Evolutionary conservation across 2,797 vertebrate genomes (phyloP).

Genomic region (Hyperoplus lanceolatus): DNA sequence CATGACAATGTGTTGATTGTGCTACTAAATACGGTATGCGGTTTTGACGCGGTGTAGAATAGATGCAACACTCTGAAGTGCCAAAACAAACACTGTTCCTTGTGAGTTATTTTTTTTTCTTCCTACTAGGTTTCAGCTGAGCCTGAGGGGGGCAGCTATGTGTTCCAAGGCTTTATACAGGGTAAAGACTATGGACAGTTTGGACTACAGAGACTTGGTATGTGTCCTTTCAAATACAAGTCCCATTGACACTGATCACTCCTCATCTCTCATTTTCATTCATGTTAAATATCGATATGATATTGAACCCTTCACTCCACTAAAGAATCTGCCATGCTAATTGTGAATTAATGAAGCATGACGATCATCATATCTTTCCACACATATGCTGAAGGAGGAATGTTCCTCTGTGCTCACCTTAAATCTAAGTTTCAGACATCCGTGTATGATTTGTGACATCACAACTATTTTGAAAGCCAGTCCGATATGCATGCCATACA

Average conservation of each 20-base stretch:
- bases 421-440: not conserved
- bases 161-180: constrained; percentile 97
- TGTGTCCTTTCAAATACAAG: constrained; percentile 36
- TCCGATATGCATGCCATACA: not conserved
- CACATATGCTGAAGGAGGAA: not conserved
- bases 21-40: constrained; percentile 45
- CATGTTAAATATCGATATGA: not conserved
- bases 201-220: constrained; percentile 96
- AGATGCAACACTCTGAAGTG: constrained; percentile 21
- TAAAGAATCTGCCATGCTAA: not conserved
- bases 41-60: constrained; percentile 41
- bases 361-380: not conserved
- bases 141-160: constrained; percentile 94
- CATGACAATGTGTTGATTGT: constrained; percentile 40
- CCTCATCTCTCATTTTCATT: constrained; percentile 2
- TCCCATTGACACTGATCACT: constrained; percentile 6
- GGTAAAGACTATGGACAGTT: constrained; percentile 97
- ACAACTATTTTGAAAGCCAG: not conserved
- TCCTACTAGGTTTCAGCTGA: constrained; percentile 92
- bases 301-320: not conserved
- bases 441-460: not conserved
- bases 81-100: constrained; percentile 28
- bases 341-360: not conserved
- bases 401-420: not conserved
- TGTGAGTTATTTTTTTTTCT: constrained; percentile 12